These are phyloP conservation scores for Jaculus jaculus DNA, from an alignment of 2,113 vertebrate species.

Conservation along the genomic window DNA sequence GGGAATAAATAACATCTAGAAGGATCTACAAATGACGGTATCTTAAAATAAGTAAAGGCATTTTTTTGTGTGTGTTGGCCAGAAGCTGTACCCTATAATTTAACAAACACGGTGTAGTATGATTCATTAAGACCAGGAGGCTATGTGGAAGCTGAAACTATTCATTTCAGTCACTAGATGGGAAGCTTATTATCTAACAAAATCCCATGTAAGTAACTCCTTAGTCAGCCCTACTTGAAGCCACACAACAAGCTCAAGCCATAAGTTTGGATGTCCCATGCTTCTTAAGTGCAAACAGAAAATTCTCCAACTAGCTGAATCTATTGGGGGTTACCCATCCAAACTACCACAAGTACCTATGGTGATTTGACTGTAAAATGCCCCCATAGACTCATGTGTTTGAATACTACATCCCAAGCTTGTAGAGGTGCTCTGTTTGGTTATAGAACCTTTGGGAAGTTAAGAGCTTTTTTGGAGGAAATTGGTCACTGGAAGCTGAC, in stretches of 20 bases:
- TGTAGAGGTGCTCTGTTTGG: no score
- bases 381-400: no score
- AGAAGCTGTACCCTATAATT: conserved; percentile 58
- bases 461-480: no score
- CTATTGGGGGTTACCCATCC: no score
- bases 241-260: background rate
- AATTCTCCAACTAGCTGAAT: background rate
- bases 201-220: background rate
- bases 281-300: background rate
- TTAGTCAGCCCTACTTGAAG: background rate
- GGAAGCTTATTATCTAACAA: conserved; percentile 34
- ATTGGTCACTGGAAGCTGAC: no score
- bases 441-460: no score
- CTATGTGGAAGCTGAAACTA: background rate
- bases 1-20: conserved; percentile 54
- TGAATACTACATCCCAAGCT: no score
- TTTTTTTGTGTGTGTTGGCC: conserved; percentile 52
- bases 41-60: conserved; percentile 56
- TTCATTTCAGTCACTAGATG: conserved; percentile 8
- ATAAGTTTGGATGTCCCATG: background rate
- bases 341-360: no score
- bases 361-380: no score
- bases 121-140: conserved; percentile 71
- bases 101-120: conserved; percentile 45
- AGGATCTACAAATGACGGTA: conserved; percentile 53